Conservation (phyloP, 2,888 invertebrate genomes). For the Chymomyza caudatula region DNA sequence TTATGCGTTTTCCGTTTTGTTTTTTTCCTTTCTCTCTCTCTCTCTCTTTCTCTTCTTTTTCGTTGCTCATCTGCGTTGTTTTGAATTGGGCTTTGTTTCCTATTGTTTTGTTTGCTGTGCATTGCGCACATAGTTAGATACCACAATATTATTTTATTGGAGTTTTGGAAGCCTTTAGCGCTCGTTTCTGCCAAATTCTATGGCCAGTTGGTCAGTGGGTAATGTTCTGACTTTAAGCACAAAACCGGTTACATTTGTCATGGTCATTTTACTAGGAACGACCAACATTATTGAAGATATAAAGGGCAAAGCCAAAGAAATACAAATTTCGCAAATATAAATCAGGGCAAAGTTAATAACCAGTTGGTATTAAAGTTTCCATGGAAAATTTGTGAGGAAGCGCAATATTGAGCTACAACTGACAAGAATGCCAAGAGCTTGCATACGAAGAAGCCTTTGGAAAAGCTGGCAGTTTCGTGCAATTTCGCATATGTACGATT, state of each 20-base stretch:
- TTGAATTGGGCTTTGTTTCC: not conserved
- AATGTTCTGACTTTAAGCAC: not conserved
- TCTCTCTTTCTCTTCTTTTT: constrained; percentile 18
- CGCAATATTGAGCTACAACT: no score
- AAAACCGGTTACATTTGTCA: not conserved
- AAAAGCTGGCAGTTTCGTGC: no score
- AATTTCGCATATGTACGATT: no score
- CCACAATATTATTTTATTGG: constrained; percentile 67
- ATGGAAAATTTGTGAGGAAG: not conserved
- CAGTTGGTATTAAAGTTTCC: not conserved
- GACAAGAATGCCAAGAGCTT: no score
- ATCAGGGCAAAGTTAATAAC: not conserved
- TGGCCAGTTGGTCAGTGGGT: not conserved
- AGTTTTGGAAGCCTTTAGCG: constrained; percentile 19
- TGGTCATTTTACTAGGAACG: not conserved
- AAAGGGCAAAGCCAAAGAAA: not conserved
- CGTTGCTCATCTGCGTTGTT: not conserved
- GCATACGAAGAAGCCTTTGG: no score
- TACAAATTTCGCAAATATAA: not conserved
- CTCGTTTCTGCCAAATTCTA: not conserved
- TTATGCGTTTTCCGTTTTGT: constrained; percentile 4
- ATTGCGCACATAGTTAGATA: constrained; percentile 55
- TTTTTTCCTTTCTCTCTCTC: constrained; percentile 31
- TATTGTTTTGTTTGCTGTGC: constrained; percentile 35
- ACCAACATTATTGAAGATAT: not conserved